A percentile compares a stretch with the other conserved stretches of the same genome.
These are phyloP conservation scores for Callospermophilus lateralis DNA, from an alignment of 2,113 vertebrate species.

Conservation along the genomic window DNA sequence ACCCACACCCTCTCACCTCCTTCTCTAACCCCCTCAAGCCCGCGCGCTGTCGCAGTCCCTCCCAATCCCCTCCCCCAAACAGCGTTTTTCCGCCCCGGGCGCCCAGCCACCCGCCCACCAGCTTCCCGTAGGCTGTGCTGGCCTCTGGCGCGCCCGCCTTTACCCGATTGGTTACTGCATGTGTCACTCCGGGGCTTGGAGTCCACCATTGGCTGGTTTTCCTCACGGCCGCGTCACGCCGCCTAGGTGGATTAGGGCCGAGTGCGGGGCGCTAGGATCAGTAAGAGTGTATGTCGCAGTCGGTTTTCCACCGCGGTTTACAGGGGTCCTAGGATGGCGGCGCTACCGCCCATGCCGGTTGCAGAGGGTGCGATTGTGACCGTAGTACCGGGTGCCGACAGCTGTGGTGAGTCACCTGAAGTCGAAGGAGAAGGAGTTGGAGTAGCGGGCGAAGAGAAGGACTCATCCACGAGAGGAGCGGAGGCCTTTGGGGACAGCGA, in stretches of 20 bases:
- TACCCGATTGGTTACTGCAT: conserved; percentile 45
- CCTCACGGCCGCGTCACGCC: background rate
- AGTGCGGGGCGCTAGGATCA: background rate
- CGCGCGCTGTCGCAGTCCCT: accelerated
- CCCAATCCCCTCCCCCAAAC: accelerated
- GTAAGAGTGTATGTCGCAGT: conserved; percentile 51
- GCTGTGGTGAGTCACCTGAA: background rate
- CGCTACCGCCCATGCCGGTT: conserved; percentile 23
- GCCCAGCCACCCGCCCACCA: background rate
- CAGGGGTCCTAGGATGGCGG: conserved; percentile 81
- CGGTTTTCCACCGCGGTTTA: conserved; percentile 45
- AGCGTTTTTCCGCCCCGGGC: background rate
- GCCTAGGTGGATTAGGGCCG: background rate
- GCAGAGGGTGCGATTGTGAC: background rate
- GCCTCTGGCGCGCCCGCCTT: accelerated
- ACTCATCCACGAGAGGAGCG: background rate
- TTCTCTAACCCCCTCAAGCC: accelerated
- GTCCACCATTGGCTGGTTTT: conserved; percentile 82
- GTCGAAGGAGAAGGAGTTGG: conserved; percentile 26
- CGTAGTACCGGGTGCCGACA: background rate
- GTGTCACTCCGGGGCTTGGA: background rate
- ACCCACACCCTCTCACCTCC: accelerated
- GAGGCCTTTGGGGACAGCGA: conserved; percentile 85
- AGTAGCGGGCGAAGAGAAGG: background rate
- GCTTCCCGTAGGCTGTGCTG: background rate